These are phyloP conservation scores for Rambutsinella grinnellia DNA, from an alignment of 2,888 invertebrate species.

Conservation along the genomic window DNA sequence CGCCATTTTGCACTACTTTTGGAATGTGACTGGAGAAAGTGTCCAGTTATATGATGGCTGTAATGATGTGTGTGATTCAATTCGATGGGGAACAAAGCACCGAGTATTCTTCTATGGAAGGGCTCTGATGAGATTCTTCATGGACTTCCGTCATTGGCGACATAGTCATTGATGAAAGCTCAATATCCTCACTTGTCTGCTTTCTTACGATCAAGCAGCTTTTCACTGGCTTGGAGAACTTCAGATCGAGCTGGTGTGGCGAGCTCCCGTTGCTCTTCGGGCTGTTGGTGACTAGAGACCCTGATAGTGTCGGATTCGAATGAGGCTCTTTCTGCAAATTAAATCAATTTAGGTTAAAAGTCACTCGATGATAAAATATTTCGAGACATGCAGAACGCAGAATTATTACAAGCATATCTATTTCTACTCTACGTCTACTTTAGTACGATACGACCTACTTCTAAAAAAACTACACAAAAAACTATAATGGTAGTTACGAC, in stretches of 20 bases:
- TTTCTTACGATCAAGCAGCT: constrained; percentile 43
- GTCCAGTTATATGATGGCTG: too few species aligned
- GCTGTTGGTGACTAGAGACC: constrained; percentile 32
- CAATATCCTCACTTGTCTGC: constrained; percentile 22
- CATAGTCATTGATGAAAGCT: constrained; percentile 31
- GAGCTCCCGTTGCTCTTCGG: too few species aligned
- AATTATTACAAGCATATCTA: too few species aligned
- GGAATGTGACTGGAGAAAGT: too few species aligned
- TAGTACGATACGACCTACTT: too few species aligned
- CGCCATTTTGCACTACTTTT: too few species aligned
- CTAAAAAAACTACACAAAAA: too few species aligned
- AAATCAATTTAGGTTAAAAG: neutral
- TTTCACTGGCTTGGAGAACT: constrained; percentile 44
- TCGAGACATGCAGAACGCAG: too few species aligned
- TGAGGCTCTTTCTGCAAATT: constrained; percentile 24
- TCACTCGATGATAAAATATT: too few species aligned
- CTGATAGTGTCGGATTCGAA: constrained; percentile 39
- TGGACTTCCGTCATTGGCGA: constrained; percentile 5
- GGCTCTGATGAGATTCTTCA: neutral
- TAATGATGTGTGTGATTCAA: too few species aligned
- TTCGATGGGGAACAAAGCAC: constrained; percentile 16
- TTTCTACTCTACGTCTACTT: too few species aligned
- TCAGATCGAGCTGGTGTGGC: constrained; percentile 37
- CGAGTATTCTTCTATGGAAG: constrained; percentile 17
- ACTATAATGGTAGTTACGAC: too few species aligned